Conservation (phyloP, 2,113 vertebrate species). For the Labeo catla region DNA sequence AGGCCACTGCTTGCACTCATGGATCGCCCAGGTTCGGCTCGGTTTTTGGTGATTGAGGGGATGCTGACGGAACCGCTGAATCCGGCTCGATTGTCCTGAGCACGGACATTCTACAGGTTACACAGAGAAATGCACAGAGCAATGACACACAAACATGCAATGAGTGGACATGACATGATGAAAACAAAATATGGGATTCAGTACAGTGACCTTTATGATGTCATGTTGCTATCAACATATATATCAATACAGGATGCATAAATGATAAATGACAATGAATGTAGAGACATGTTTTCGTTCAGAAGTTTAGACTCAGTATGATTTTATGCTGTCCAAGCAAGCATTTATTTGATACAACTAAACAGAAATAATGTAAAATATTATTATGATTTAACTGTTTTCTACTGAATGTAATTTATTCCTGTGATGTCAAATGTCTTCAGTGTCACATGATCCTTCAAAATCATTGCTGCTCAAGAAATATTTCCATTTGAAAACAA, state of each 20-base stretch:
- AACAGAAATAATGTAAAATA: not conserved
- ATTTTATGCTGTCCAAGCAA: not conserved
- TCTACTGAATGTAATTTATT: no score
- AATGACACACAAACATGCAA: not conserved
- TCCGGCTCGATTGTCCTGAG: constrained; percentile 90
- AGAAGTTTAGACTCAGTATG: not conserved
- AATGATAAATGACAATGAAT: not conserved
- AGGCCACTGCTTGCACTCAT: constrained; percentile 98
- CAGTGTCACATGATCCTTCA: not conserved
- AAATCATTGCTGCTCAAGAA: not conserved
- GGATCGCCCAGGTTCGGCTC: constrained; percentile 91
- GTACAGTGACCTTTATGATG: not conserved
- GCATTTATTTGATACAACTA: not conserved
- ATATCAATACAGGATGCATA: not conserved
- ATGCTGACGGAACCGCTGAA: constrained; percentile 99
- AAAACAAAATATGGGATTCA: not conserved
- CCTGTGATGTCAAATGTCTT: no score
- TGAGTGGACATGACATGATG: not conserved
- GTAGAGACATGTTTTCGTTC: not conserved
- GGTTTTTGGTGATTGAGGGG: constrained; percentile 93
- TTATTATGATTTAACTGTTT: no score
- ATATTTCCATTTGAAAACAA: not conserved
- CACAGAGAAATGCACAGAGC: constrained; percentile 29
- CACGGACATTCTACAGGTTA: constrained; percentile 85
- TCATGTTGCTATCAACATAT: not conserved